phyloP scores from a whole-genome alignment of 2,888 invertebrate genomes.

The Aphodius granarius region DNA sequence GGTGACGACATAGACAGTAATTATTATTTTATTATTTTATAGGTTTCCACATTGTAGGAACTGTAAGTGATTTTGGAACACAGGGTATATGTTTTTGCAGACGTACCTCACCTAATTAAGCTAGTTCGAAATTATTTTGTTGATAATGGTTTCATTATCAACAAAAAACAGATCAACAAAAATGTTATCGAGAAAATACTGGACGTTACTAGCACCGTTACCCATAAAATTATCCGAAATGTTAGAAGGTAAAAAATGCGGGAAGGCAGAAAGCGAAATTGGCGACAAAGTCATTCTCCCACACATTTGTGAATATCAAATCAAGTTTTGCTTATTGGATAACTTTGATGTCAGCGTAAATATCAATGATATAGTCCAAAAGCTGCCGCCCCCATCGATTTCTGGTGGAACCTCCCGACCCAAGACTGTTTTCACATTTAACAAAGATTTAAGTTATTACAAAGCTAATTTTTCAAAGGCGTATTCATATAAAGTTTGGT shows the following conservation, averaged over 20 bases:
- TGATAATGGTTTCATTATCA: background rate
- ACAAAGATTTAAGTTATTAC: background rate
- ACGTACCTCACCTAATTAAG: background rate
- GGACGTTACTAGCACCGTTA: background rate
- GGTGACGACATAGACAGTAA: conserved; percentile 3
- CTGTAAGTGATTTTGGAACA: background rate
- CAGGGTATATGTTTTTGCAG: background rate
- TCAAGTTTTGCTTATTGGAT: no score
- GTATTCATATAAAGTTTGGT: conserved; percentile 10
- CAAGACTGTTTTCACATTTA: background rate
- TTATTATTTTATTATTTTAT: background rate
- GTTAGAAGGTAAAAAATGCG: conserved; percentile 6
- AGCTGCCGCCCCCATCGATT: background rate
- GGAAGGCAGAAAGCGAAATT: conserved; percentile 1
- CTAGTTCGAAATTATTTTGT: background rate
- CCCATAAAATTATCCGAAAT: background rate
- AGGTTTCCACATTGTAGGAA: background rate
- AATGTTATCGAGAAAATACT: background rate
- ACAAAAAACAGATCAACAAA: background rate
- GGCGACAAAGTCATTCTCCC: conserved; percentile 1
- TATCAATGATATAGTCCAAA: background rate
- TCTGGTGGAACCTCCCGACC: background rate
- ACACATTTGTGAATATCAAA: no score
- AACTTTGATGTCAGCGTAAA: background rate
- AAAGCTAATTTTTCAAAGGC: background rate